Evolutionary conservation across 2,113 vertebrate genomes (phyloP), one percentile per base, ranked within the genome.

Genomic region (Tympanuchus pallidicinctus): DNA sequence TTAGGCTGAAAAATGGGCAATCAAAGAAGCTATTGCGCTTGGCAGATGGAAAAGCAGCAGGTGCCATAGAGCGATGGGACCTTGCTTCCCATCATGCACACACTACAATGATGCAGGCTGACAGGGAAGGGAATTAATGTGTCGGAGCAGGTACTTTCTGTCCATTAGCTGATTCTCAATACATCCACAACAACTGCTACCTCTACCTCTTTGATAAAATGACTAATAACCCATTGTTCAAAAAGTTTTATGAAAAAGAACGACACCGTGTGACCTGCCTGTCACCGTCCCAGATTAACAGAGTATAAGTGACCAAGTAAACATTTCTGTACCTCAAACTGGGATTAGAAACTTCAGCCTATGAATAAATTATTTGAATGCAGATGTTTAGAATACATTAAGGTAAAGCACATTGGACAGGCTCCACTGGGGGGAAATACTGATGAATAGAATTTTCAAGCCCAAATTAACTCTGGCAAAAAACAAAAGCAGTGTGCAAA

Each of bases 41-140:
- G 93, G 98, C 99, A 99, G 99, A 99, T 99, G 99, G 99, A 98
- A 97, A 98, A 98, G 98, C 99, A 99, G 99, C 98, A 99, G 99
- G 99, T 99, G 98, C 98, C 96, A 66, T 72, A 89, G 96, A 95
- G 98, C 96, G 94, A 94, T 98, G 98, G 98, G 98, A 98, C 98
- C 93, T 94, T 85, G 97, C 97, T 97, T 98, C 97, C 98, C 98
- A 98, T 99, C 98, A 98, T 98, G 98, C 98, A 91, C 90, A 93
- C 98, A 98, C 97, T 87, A 97, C 97, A 96, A 95, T 98, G 98
- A 99, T 99, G 97, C 97, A 98, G 98, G 94, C 96, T 99, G 99
- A 99, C 99, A 99, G 98, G 97, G 82, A 96, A 93, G 98, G 98
- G 98, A 98, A 98, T 98, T 98, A 97, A 98, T 98, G 98, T 97